Conservation (phyloP, 2,797 vertebrate species). For the Pseudochirops corinnae region DNA sequence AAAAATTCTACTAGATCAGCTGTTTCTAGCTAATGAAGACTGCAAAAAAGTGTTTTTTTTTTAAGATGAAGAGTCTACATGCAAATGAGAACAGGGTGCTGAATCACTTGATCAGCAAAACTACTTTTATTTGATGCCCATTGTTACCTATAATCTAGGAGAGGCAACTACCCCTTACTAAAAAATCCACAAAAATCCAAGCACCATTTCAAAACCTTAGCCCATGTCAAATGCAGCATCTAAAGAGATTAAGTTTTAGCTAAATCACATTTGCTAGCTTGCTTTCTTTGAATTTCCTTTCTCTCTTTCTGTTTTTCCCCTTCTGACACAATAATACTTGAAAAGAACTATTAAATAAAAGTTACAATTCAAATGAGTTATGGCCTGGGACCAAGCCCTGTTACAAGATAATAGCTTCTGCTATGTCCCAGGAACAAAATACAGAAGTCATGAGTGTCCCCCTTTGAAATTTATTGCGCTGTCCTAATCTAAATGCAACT, state of each 20-base stretch:
- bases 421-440: neutral
- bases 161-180: neutral
- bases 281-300: neutral
- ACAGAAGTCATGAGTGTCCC: neutral
- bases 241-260: neutral
- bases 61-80: neutral
- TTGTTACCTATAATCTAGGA: neutral
- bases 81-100: neutral
- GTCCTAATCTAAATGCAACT: neutral
- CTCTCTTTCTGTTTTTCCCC: neutral
- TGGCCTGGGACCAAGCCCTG: too few relatives aligned
- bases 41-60: neutral
- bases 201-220: neutral
- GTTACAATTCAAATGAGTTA: neutral
- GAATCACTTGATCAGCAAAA: neutral
- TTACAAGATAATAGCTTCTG: neutral
- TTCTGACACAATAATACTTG: neutral
- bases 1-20: neutral
- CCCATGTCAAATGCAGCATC: neutral
- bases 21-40: neutral
- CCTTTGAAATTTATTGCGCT: neutral
- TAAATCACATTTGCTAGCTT: neutral
- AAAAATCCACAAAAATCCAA: neutral
- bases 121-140: neutral
- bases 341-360: neutral